A percentile compares a stretch with the other conserved stretches of the same genome.
These are phyloP conservation scores for Phymatocera aterrima DNA, from an alignment of 2,888 invertebrate genomes.

Conservation along the genomic window DNA sequence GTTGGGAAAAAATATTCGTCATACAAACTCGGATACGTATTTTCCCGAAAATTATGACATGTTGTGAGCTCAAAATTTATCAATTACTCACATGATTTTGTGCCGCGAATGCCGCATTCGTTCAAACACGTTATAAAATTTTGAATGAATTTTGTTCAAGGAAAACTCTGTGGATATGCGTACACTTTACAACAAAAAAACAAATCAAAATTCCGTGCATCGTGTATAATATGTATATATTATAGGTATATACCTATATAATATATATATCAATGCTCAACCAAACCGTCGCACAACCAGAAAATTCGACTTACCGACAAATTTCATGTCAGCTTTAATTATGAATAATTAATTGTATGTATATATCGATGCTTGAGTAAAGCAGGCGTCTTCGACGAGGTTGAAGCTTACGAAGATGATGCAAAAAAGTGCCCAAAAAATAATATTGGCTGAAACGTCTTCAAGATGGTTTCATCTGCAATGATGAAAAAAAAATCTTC, in stretches of 20 bases:
- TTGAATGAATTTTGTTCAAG: background rate
- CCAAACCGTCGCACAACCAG: conserved; percentile 17
- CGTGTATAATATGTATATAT: conserved; percentile 9
- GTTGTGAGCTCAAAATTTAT: too few species aligned
- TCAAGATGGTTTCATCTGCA: too few species aligned
- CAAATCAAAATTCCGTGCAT: background rate
- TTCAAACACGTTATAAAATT: background rate
- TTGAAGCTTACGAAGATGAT: background rate
- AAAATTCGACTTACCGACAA: background rate
- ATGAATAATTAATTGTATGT: conserved; percentile 8
- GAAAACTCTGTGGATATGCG: background rate
- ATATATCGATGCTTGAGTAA: conserved; percentile 16
- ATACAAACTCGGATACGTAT: background rate
- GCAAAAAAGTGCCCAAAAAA: too few species aligned
- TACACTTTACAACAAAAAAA: background rate
- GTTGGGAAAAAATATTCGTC: too few species aligned
- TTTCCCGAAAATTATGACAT: background rate
- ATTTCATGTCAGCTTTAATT: conserved; percentile 19
- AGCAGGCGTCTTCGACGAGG: background rate
- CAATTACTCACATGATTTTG: background rate
- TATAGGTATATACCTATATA: background rate
- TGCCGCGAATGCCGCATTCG: background rate
- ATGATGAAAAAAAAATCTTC: too few species aligned
- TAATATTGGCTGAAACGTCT: too few species aligned
- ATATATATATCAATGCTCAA: conserved; percentile 24